phyloP scores from a whole-genome alignment of 2,797 vertebrate species.

The Amazona ochrocephala region DNA sequence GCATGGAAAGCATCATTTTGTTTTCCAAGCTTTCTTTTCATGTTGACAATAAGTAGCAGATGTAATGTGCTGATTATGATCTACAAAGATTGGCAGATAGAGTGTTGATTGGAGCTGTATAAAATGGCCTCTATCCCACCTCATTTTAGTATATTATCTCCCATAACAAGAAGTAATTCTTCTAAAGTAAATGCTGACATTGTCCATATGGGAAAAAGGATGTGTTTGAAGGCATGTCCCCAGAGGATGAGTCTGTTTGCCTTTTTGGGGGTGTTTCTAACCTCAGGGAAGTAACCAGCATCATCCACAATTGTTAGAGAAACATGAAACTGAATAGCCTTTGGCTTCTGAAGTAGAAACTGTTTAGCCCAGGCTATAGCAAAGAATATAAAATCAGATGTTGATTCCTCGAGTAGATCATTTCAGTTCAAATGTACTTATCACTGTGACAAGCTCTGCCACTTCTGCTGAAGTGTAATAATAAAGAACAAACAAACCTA shows the following conservation, averaged over 20 bases:
- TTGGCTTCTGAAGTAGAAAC: slow-evolving; percentile 23
- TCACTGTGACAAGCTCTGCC: slow-evolving; percentile 27
- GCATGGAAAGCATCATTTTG: not conserved
- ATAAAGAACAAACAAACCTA: not conserved
- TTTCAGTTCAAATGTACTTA: slow-evolving; percentile 48
- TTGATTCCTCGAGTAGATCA: slow-evolving; percentile 25
- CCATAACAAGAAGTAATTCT: not conserved
- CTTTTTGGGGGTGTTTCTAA: not conserved
- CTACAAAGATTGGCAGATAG: not conserved
- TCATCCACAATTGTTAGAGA: not conserved
- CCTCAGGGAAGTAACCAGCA: not conserved
- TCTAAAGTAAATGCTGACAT: not conserved
- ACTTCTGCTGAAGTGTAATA: not conserved
- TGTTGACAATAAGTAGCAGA: slow-evolving; percentile 29
- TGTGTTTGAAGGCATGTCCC: not conserved
- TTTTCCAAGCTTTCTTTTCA: slow-evolving; percentile 8
- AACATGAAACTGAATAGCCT: slow-evolving; percentile 11
- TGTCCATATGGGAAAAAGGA: not conserved
- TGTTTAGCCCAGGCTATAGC: slow-evolving; percentile 4
- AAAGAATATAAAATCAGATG: not conserved
- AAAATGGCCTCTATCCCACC: not conserved
- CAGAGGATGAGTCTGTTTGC: not conserved
- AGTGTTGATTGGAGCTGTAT: not conserved
- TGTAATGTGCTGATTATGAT: slow-evolving; percentile 23
- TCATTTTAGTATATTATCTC: not conserved